Evolutionary conservation across 2,113 vertebrate genomes (phyloP).

Genomic region (Hyperoodon ampullatus): DNA sequence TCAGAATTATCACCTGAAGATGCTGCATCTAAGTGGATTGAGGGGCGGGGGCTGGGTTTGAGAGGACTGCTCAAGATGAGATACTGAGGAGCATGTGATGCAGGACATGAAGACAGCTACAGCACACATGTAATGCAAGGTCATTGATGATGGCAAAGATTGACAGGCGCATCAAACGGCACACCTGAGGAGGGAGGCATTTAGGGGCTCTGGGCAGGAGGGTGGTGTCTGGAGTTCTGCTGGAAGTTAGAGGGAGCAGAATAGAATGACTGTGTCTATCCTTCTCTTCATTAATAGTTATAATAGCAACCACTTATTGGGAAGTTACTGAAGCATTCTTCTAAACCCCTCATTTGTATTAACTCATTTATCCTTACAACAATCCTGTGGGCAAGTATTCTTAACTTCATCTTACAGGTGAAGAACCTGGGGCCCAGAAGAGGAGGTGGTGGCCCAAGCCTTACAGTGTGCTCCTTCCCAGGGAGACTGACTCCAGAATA

Average conservation of each 20-base stretch:
- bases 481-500: background rate
- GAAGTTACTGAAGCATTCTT: background rate
- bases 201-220: fast-evolving
- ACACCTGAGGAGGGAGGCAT: background rate
- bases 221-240: background rate
- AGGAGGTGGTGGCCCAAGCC: background rate
- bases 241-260: background rate
- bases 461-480: fast-evolving
- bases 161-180: background rate
- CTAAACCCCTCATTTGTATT: background rate
- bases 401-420: background rate
- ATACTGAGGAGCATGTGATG: fast-evolving
- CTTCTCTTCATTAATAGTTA: background rate
- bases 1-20: background rate
- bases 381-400: background rate
- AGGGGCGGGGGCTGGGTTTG: background rate
- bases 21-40: background rate
- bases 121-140: background rate
- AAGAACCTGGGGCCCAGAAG: background rate
- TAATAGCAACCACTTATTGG: background rate
- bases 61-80: background rate
- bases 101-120: background rate
- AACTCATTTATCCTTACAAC: background rate
- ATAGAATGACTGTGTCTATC: background rate
- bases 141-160: background rate